phyloP scores from a whole-genome alignment of 2,888 invertebrate species.

The Tortrix viridana region DNA sequence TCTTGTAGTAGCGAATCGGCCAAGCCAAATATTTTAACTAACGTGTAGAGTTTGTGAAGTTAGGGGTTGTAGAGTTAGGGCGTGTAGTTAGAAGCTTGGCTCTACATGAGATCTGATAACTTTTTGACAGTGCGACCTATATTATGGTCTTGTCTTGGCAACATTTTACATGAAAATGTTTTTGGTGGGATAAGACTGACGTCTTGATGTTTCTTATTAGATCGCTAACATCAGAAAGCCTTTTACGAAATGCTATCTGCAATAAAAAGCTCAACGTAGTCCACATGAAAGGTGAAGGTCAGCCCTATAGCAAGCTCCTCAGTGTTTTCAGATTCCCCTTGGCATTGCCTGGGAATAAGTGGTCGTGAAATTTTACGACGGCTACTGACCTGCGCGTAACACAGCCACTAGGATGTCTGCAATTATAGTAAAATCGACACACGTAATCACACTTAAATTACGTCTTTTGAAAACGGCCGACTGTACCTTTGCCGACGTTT shows the following conservation, averaged over 20 bases:
- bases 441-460: conserved; percentile 50
- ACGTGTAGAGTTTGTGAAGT: too few relatives aligned
- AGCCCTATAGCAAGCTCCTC: conserved; percentile 47
- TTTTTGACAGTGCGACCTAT: too few relatives aligned
- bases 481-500: conserved; percentile 61
- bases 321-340: conserved; percentile 54
- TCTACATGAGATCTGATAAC: too few relatives aligned
- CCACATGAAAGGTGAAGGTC: conserved; percentile 43
- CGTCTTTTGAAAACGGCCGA: conserved; percentile 45
- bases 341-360: conserved; percentile 53
- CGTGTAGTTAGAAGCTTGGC: too few relatives aligned
- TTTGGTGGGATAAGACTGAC: too few relatives aligned
- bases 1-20: too few relatives aligned
- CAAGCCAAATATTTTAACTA: too few relatives aligned
- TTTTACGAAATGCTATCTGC: background rate
- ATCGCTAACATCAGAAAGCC: background rate
- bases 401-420: conserved; percentile 65
- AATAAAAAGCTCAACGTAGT: conserved; percentile 47
- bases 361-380: conserved; percentile 73
- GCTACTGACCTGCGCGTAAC: conserved; percentile 68
- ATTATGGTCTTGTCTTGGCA: too few relatives aligned
- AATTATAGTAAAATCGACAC: conserved; percentile 68
- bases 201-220: background rate
- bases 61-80: too few relatives aligned
- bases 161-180: too few relatives aligned